phyloP scores from a whole-genome alignment of 2,888 invertebrate species.

The Ophraella communa region DNA sequence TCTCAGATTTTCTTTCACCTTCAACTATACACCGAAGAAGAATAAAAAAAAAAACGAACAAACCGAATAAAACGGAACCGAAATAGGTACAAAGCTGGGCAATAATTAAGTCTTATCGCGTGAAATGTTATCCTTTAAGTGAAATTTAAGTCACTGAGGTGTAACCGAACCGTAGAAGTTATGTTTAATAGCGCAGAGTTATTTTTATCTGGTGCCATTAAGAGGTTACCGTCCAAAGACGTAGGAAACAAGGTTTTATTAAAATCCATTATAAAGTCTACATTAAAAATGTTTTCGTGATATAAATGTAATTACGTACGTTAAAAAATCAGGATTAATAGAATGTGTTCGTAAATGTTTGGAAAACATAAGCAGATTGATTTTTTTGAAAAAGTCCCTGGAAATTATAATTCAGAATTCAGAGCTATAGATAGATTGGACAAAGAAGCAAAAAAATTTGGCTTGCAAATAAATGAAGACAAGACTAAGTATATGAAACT shows the following conservation, averaged over 20 bases:
- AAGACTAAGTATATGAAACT: too few relatives aligned
- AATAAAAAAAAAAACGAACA: slow-evolving; percentile 3
- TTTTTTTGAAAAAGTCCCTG: too few relatives aligned
- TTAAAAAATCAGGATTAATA: too few relatives aligned
- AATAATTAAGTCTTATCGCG: slow-evolving; percentile 32
- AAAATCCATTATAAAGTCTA: too few relatives aligned
- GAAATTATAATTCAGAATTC: too few relatives aligned
- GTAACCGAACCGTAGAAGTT: slow-evolving; percentile 23
- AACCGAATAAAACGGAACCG: slow-evolving; percentile 8
- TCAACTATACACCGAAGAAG: slow-evolving; percentile 3
- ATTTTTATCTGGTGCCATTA: slow-evolving; percentile 23
- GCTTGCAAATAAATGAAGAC: too few relatives aligned
- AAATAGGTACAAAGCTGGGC: slow-evolving; percentile 20
- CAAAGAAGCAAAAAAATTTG: too few relatives aligned
- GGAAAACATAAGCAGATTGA: too few relatives aligned
- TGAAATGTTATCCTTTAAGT: slow-evolving; percentile 29
- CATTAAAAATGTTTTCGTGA: too few relatives aligned
- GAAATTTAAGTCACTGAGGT: slow-evolving; percentile 32
- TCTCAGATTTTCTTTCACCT: slow-evolving; percentile 10
- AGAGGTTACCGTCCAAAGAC: slow-evolving; percentile 4
- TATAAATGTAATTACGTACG: too few relatives aligned
- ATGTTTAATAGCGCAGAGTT: slow-evolving; percentile 20
- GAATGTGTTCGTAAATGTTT: too few relatives aligned
- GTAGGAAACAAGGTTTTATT: background rate
- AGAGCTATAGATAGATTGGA: too few relatives aligned